phyloP scores from a whole-genome alignment of 2,888 invertebrate genomes.

The Heliothis peltigera region DNA sequence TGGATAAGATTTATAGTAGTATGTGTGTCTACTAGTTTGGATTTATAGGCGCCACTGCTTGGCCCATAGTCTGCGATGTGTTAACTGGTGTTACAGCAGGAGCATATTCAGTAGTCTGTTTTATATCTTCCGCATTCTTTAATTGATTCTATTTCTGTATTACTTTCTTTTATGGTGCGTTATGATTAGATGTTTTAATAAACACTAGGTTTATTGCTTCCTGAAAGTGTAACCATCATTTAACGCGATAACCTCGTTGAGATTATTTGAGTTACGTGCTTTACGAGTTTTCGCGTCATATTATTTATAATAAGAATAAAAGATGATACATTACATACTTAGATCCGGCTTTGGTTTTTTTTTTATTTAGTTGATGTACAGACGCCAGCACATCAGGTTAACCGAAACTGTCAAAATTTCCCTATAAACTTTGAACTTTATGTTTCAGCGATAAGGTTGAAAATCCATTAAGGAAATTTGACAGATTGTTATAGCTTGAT shows the following conservation, averaged over 20 bases:
- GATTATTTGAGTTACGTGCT: constrained; percentile 39
- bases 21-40: constrained; percentile 33
- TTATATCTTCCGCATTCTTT: constrained; percentile 84
- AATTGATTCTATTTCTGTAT: constrained; percentile 80
- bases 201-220: constrained; percentile 72
- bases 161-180: constrained; percentile 75
- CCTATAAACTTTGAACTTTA: too few species aligned
- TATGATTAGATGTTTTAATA: constrained; percentile 70
- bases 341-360: not conserved
- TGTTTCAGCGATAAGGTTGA: too few species aligned
- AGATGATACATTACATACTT: constrained; percentile 8
- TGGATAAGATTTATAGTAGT: constrained; percentile 56
- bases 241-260: constrained; percentile 59
- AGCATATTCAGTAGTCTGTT: constrained; percentile 69
- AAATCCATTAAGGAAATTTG: too few species aligned
- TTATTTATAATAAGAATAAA: constrained; percentile 23
- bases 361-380: constrained; percentile 14
- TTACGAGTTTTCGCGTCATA: constrained; percentile 25
- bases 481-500: too few species aligned
- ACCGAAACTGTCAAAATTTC: constrained; percentile 11
- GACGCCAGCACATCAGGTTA: too few species aligned
- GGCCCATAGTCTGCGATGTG: constrained; percentile 64
- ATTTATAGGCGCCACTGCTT: constrained; percentile 60
- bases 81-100: constrained; percentile 62
- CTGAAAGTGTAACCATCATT: constrained; percentile 63